These are phyloP conservation scores for Pristionchus exspectatus DNA, from an alignment of 2,888 invertebrate genomes.

Conservation along the genomic window DNA sequence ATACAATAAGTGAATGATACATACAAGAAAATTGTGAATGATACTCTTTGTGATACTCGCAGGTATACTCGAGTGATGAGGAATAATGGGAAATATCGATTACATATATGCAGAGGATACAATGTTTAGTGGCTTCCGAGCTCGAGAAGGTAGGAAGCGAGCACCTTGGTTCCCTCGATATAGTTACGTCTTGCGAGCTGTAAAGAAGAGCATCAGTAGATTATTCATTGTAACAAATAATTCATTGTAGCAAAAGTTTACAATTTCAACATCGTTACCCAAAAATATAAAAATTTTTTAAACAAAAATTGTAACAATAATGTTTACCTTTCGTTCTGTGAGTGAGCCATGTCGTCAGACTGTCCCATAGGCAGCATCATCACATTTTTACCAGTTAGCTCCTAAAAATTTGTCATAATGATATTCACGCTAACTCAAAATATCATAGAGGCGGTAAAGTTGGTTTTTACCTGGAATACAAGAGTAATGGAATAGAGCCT, in stretches of 20 bases:
- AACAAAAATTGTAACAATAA: conserved; percentile 81
- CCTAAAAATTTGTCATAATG: conserved; percentile 69
- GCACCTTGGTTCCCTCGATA: conserved; percentile 68
- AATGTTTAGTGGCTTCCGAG: conserved; percentile 55
- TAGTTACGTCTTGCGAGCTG: conserved; percentile 86
- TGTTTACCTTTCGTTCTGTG: conserved; percentile 94
- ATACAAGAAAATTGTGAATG: background rate
- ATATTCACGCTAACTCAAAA: background rate
- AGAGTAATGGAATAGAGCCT: conserved; percentile 97
- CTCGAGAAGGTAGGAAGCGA: conserved; percentile 69
- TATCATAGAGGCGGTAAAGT: too few species aligned
- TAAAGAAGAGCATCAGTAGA: conserved; percentile 3
- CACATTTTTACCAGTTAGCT: conserved; percentile 87
- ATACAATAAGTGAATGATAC: background rate
- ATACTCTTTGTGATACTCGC: conserved; percentile 23
- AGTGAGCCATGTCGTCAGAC: conserved; percentile 97
- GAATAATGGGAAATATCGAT: background rate
- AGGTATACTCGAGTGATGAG: background rate
- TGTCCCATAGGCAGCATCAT: conserved; percentile 94
- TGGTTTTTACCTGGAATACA: conserved; percentile 83
- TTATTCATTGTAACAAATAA: too few species aligned
- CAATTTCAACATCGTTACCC: conserved; percentile 80
- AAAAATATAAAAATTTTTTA: conserved; percentile 80
- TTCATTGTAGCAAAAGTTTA: too few species aligned
- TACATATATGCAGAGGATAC: background rate